phyloP scores from a whole-genome alignment of 2,797 vertebrate genomes.

The Epinephelus awoara region DNA sequence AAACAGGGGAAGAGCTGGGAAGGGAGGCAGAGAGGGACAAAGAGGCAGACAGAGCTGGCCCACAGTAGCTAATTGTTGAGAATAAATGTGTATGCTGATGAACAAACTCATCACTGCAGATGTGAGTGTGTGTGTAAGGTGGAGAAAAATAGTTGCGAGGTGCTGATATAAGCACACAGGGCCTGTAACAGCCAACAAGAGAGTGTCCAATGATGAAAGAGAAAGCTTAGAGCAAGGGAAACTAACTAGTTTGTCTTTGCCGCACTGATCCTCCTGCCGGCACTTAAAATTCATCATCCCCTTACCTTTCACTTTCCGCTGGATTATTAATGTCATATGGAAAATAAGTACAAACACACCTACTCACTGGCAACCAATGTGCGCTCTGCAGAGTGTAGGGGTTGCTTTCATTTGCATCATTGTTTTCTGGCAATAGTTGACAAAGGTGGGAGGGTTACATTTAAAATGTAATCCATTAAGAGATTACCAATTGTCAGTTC shows the following conservation, averaged over 20 bases:
- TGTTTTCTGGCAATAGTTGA: slow-evolving; percentile 56
- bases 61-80: slow-evolving; percentile 71
- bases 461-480: slow-evolving; percentile 64
- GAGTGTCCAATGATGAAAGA: slow-evolving; percentile 67
- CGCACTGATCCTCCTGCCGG: slow-evolving; percentile 62
- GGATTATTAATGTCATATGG: slow-evolving; percentile 78
- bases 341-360: slow-evolving; percentile 73
- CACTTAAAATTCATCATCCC: slow-evolving; percentile 77
- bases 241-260: slow-evolving; percentile 70
- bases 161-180: slow-evolving; percentile 72
- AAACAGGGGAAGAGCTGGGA: slow-evolving; percentile 61
- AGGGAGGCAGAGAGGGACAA: slow-evolving; percentile 53
- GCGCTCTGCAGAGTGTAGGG: slow-evolving; percentile 40
- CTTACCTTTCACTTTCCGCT: slow-evolving; percentile 72
- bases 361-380: slow-evolving; percentile 53
- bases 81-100: slow-evolving; percentile 70
- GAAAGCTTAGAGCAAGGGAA: slow-evolving; percentile 59
- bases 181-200: slow-evolving; percentile 70
- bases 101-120: slow-evolving; percentile 64
- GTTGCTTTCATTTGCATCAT: slow-evolving; percentile 77
- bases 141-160: slow-evolving; percentile 50
- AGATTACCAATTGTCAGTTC: slow-evolving; percentile 42
- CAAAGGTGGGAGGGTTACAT: slow-evolving; percentile 64
- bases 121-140: slow-evolving; percentile 13
- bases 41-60: slow-evolving; percentile 56